Base-by-base conservation (phyloP, 2,888 invertebrate genomes). In the Eristalinus aeneus region DNA sequence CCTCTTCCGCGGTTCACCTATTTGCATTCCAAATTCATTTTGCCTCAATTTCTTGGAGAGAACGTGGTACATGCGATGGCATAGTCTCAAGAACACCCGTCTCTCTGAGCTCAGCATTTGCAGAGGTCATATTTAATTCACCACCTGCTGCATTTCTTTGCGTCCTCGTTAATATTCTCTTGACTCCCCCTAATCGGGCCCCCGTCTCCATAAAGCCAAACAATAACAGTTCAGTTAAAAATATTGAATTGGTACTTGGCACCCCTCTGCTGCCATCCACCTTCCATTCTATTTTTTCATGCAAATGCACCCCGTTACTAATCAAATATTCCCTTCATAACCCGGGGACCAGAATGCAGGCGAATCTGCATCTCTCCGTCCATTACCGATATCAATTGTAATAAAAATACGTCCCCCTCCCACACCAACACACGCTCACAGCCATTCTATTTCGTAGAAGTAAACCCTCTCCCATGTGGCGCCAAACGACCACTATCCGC, bases 371-470 rank as follows among this genome's bases (percentile, higher is more conserved):
- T 81, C 68, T 73, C 65, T 56, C 22, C 65, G 69, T 68, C 82
- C 82, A 73, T 86, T 82, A 74, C 67, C 77, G 60, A 74, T 78
- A 86, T 86, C 86, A 77, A 75, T 78, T 71, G 77, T 74, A 82
- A 86, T 86, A 86, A 86, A 86, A 86, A 86, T 74, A 12, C 56
- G 4, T 9, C 9, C 56, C 12, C 5, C 54, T 22, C 54, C 9
- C 54, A 1, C 22, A 54, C 54, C 0, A 20, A 16, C 22, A 77
- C 74, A 53, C 58, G 82, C 86, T 82, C n/a, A 16, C 16, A 16
- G 1, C 16, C n/a, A 86, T 86, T n/a, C n/a, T n/a, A n/a, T n/a
- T n/a, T n/a, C n/a, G n/a, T n/a, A n/a, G n/a, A n/a, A 86, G 77
- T 86, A 86, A 86, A 86, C 82, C 61, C 76, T 39, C 53, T 60